Evolutionary conservation across 1,140 invertebrate species (phyloP).

Genomic region (Drosophila elegans): DNA sequence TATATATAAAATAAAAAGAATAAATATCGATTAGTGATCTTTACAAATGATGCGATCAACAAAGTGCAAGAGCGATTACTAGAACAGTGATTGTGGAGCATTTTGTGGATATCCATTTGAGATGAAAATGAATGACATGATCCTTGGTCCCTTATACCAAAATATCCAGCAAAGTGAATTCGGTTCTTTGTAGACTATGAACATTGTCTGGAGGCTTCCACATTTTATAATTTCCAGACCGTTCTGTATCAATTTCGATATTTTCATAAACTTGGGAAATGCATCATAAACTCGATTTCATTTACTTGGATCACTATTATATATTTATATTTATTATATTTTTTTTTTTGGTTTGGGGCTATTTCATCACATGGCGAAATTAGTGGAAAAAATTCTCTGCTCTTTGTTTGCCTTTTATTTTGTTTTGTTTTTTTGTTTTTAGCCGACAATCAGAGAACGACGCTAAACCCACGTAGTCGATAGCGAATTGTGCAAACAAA

Average conservation of each 20-base stretch:
- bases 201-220: neutral
- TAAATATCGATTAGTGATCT: neutral
- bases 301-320: constrained; percentile 1
- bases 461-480: constrained; percentile 38
- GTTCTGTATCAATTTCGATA: neutral
- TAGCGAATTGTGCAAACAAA: constrained; percentile 24
- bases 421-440: neutral
- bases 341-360: neutral
- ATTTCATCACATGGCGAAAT: constrained; percentile 62
- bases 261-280: constrained; percentile 20
- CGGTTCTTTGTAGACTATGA: constrained; percentile 2
- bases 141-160: neutral
- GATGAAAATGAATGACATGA: neutral
- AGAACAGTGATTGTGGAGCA: constrained; percentile 13
- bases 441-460: constrained; percentile 15
- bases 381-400: constrained; percentile 6
- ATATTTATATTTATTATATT: too few species aligned
- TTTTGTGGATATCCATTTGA: neutral
- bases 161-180: constrained; percentile 15
- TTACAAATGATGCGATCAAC: constrained; percentile 1
- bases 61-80: constrained; percentile 16
- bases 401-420: constrained; percentile 5
- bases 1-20: too few species aligned
- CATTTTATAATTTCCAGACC: neutral
- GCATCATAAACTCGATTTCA: neutral